Evolutionary conservation across 2,888 invertebrate genomes (phyloP).

Genomic region (Blomia tropicalis): DNA sequence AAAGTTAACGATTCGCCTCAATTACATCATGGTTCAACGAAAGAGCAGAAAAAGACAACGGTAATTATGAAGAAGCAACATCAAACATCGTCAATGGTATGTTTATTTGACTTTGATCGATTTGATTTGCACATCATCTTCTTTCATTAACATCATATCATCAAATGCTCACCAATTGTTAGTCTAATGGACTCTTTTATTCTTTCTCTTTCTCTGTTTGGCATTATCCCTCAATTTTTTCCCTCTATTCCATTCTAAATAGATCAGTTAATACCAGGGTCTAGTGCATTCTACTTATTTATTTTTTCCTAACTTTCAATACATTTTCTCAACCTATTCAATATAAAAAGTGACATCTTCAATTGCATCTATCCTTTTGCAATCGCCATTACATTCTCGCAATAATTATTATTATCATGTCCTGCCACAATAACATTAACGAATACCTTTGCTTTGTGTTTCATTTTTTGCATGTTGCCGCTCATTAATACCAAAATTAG

Average conservation of each 20-base stretch:
- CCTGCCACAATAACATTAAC: neutral
- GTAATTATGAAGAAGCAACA: slow-evolving; percentile 23
- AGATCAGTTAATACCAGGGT: neutral
- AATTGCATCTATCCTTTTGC: no score
- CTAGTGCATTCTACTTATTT: neutral
- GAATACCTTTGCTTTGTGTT: neutral
- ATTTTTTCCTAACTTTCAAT: neutral
- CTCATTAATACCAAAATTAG: no score
- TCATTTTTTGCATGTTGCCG: neutral
- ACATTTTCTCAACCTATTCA: no score
- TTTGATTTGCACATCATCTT: neutral
- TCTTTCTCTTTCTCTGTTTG: slow-evolving; percentile 4
- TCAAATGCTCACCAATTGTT: neutral
- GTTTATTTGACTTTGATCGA: neutral
- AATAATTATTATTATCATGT: neutral
- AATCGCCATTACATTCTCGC: no score
- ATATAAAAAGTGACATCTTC: no score
- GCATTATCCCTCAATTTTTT: neutral
- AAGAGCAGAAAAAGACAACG: slow-evolving; percentile 22
- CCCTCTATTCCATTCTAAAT: neutral
- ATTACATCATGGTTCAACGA: neutral
- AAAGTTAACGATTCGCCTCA: neutral
- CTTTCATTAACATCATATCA: neutral
- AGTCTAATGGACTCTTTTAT: neutral
- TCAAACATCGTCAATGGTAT: slow-evolving; percentile 12